Conservation (phyloP, 2,888 invertebrate species). For the Platycnemis pennipes region DNA sequence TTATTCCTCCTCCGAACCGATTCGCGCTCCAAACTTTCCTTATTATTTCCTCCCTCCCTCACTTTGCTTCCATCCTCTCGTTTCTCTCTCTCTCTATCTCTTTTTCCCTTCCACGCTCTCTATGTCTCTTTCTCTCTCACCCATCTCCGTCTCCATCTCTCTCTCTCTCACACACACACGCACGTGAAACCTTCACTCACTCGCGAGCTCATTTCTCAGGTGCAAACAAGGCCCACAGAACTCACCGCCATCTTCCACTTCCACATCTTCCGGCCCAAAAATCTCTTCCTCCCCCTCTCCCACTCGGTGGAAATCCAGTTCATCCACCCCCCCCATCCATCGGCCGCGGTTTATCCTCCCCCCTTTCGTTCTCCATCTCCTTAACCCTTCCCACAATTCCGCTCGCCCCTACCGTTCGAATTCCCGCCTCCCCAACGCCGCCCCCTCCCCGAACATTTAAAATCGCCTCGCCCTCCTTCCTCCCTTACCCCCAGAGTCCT, state of each 20-base stretch:
- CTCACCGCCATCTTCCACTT: background rate
- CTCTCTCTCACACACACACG: background rate
- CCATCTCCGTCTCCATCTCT: background rate
- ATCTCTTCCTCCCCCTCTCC: background rate
- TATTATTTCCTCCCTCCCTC: constrained; percentile 60
- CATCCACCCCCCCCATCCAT: background rate
- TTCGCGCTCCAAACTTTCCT: constrained; percentile 66
- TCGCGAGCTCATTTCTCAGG: constrained; percentile 53
- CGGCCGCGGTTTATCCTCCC: background rate
- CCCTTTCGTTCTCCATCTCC: background rate
- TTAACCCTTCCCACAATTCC: constrained; percentile 5
- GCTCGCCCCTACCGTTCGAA: background rate
- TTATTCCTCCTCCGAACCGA: constrained; percentile 51
- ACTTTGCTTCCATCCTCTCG: background rate
- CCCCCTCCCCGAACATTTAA: background rate
- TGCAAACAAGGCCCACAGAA: constrained; percentile 47
- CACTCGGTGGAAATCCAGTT: too few species aligned
- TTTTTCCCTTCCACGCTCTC: background rate
- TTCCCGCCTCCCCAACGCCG: background rate
- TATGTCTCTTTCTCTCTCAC: background rate
- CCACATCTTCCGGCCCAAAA: background rate
- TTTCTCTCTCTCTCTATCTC: background rate
- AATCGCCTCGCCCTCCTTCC: background rate
- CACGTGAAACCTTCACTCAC: background rate
- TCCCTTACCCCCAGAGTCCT: too few species aligned